Conservation (phyloP, 2,888 invertebrate genomes). For the Elegia similella region DNA sequence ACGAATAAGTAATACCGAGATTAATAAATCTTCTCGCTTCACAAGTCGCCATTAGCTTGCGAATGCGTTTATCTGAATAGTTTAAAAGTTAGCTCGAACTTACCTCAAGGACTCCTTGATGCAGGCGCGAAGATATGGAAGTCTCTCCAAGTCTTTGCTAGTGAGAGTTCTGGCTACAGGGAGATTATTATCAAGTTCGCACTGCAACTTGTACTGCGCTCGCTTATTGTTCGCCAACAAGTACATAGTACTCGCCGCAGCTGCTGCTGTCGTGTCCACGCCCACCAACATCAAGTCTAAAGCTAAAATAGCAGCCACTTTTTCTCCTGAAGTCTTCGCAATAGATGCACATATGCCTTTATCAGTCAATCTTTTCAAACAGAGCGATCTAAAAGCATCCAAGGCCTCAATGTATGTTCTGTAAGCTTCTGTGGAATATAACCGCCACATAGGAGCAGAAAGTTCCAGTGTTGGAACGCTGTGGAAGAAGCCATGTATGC, state of each 20-base stretch:
- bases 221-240: slow-evolving; percentile 87
- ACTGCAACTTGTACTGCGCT: slow-evolving; percentile 84
- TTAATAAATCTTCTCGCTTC: neutral
- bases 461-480: slow-evolving; percentile 88
- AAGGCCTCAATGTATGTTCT: slow-evolving; percentile 86
- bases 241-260: slow-evolving; percentile 88
- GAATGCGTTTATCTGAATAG: slow-evolving; percentile 2
- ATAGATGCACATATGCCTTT: slow-evolving; percentile 71
- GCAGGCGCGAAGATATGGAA: slow-evolving; percentile 88
- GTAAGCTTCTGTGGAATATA: slow-evolving; percentile 86
- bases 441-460: slow-evolving; percentile 87
- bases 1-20: too few relatives aligned
- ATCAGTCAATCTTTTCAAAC: slow-evolving; percentile 66
- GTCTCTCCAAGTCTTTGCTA: slow-evolving; percentile 82
- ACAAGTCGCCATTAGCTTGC: neutral
- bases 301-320: slow-evolving; percentile 86
- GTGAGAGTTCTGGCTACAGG: slow-evolving; percentile 80
- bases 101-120: slow-evolving; percentile 89
- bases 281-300: slow-evolving; percentile 90
- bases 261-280: slow-evolving; percentile 91
- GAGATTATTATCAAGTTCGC: slow-evolving; percentile 82
- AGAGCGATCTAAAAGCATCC: slow-evolving; percentile 86
- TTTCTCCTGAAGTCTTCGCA: slow-evolving; percentile 57
- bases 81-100: slow-evolving; percentile 27
- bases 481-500: slow-evolving; percentile 89